Evolutionary conservation across 2,888 invertebrate species (phyloP).

Genomic region (Mongoloraphidia duomilia): DNA sequence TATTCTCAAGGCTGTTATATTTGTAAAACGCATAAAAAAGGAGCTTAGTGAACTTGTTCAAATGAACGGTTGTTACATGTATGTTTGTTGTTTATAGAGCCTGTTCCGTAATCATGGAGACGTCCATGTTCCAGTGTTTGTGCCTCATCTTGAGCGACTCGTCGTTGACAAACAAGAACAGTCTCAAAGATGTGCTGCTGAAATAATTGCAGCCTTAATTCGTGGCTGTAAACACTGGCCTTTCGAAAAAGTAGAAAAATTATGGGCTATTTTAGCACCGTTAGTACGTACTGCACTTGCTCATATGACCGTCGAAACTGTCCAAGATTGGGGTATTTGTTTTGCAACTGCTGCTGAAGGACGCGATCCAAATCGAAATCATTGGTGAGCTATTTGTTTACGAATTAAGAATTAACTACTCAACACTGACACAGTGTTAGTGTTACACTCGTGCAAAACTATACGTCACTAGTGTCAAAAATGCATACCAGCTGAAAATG

Average conservation of each 20-base stretch:
- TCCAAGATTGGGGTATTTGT: slow-evolving; percentile 57
- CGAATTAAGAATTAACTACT: no score
- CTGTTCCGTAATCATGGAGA: slow-evolving; percentile 68
- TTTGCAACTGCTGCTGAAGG: slow-evolving; percentile 53
- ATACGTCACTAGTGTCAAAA: no score
- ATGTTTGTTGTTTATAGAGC: slow-evolving; percentile 29
- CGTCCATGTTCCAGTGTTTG: slow-evolving; percentile 41
- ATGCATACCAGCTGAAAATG: no score
- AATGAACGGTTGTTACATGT: slow-evolving; percentile 1
- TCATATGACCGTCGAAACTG: slow-evolving; percentile 56
- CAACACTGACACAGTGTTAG: no score
- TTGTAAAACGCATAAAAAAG: no score
- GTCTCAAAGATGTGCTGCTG: slow-evolving; percentile 69
- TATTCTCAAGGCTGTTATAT: no score
- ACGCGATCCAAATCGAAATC: slow-evolving; percentile 53
- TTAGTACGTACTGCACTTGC: slow-evolving; percentile 46
- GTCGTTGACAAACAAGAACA: slow-evolving; percentile 57
- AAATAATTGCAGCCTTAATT: slow-evolving; percentile 63
- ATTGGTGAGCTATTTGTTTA: slow-evolving; percentile 19
- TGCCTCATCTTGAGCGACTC: slow-evolving; percentile 48
- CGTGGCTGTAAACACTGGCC: slow-evolving; percentile 76
- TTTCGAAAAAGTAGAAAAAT: slow-evolving; percentile 38
- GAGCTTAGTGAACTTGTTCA: no score
- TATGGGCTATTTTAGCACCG: slow-evolving; percentile 49
- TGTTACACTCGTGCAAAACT: no score